Evolutionary conservation across 2,113 vertebrate species (phyloP), one percentile per base, ranked within the genome.

Genomic region (Brienomyrus brachyistius): DNA sequence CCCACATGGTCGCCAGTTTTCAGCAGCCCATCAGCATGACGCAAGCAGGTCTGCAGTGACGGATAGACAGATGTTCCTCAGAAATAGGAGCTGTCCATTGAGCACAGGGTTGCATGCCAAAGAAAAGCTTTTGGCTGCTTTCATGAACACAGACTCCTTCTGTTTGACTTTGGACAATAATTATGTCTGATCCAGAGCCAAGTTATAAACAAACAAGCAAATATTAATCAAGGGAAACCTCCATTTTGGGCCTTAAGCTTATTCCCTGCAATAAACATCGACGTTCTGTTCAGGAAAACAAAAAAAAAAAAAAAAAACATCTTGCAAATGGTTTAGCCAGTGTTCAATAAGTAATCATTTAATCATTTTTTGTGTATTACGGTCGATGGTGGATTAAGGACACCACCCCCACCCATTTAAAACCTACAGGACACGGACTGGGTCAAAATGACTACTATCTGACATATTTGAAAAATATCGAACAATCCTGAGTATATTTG

Each of bases 1-100:
- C 96, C 96, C 95, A 96, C 96, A 96, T 93, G 96, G 95, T 96
- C 96, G 97, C 97, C 96, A 97, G 96, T 97, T 97, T 93, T 52
- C 93, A 94, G 93, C 94, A 94, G 95, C 96, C 94, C 94, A 95
- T 95, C 95, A 93, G 91, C 95, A 94, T 97, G 97, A 97, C 96
- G 96, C 95, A 96, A 94, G 92, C 94, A 93, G 95, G 94, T 94
- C 94, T 95, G 95, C 97, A 96, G 96, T 94, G 95, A 96, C 96
- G 95, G 96, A 97, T 96, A 94, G 95, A 96, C 95, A 95, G 95
- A 94, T 95, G 94, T 91, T 92, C 91, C 91, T 93, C 21, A 59
- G 52, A 82, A n/a, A 19, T 5, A 59, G 13, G 66, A 48, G 23
- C n/a, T 54, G 48, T 21, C 48, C 47, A 52, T 31, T 10, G 45